Conservation (phyloP, 2,113 vertebrate species). For the Psophia crepitans region DNA sequence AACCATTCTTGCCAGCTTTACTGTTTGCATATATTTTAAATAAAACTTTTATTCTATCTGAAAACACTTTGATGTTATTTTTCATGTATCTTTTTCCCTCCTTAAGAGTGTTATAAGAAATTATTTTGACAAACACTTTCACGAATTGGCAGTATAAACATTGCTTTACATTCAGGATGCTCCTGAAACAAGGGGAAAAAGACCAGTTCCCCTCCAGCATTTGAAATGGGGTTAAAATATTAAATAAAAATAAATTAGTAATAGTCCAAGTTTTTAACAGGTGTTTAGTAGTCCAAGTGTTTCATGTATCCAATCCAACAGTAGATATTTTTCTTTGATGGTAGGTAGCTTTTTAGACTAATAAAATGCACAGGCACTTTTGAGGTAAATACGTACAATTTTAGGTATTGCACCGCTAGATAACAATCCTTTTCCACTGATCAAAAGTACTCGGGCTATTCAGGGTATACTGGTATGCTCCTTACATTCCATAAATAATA, state of each 20-base stretch:
- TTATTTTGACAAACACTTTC: background rate
- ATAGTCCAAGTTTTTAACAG: background rate
- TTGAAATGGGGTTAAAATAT: background rate
- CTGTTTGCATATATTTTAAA: slow-evolving; percentile 25
- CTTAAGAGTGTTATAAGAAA: background rate
- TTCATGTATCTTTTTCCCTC: background rate
- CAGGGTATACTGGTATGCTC: background rate
- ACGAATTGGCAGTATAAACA: background rate
- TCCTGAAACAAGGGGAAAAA: background rate
- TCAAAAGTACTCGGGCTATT: background rate
- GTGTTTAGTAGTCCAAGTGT: background rate
- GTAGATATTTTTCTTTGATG: background rate
- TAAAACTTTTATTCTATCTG: background rate
- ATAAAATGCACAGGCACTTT: background rate
- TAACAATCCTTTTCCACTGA: background rate
- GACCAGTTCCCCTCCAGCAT: background rate
- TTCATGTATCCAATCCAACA: background rate
- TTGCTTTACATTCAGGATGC: background rate
- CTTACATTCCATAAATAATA: background rate
- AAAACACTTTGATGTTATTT: slow-evolving; percentile 3
- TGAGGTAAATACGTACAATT: background rate
- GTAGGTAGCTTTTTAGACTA: background rate
- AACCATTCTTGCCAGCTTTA: slow-evolving; percentile 13
- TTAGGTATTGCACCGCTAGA: background rate
- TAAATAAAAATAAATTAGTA: background rate